Evolutionary conservation across 2,888 invertebrate species (phyloP).

Genomic region (Caenorhabditis becei): DNA sequence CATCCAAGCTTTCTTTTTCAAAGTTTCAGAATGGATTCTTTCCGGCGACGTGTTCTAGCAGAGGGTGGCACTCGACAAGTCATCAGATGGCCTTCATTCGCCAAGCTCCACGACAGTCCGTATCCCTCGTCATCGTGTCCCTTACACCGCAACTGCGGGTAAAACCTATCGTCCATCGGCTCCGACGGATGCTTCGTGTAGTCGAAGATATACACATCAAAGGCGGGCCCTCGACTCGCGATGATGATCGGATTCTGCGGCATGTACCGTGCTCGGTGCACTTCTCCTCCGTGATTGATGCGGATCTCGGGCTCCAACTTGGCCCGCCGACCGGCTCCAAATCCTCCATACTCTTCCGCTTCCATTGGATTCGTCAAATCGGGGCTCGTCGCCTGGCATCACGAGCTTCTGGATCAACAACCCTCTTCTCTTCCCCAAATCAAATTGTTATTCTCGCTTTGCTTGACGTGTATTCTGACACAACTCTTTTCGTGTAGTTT

Average conservation of each 20-base stretch:
- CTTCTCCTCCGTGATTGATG: slow-evolving; percentile 99
- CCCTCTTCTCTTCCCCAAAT: too few relatives aligned
- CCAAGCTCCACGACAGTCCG: slow-evolving; percentile 99
- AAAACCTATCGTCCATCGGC: slow-evolving; percentile 95
- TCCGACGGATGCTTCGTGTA: slow-evolving; percentile 99
- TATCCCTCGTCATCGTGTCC: slow-evolving; percentile 93
- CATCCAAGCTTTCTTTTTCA: too few relatives aligned
- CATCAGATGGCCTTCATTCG: slow-evolving; percentile 94
- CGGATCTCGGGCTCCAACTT: slow-evolving; percentile 99
- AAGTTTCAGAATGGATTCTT: too few relatives aligned
- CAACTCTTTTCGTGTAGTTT: too few relatives aligned
- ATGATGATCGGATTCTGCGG: slow-evolving; percentile 99
- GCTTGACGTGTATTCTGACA: too few relatives aligned
- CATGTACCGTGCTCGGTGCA: slow-evolving; percentile 98
- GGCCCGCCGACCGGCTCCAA: slow-evolving; percentile 95
- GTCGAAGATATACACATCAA: slow-evolving; percentile 97
- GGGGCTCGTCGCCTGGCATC: slow-evolving; percentile 98
- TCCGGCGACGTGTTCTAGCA: slow-evolving; percentile 98
- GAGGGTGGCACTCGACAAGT: slow-evolving; percentile 98
- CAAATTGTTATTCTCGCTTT: too few relatives aligned
- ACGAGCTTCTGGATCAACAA: slow-evolving; percentile 98
- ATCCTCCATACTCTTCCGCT: slow-evolving; percentile 97
- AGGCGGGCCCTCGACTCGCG: slow-evolving; percentile 98
- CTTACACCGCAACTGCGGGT: slow-evolving; percentile 94
- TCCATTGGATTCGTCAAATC: slow-evolving; percentile 99